Evolutionary conservation across 2,113 vertebrate species (phyloP).

Genomic region (Dasyornis broadbenti): DNA sequence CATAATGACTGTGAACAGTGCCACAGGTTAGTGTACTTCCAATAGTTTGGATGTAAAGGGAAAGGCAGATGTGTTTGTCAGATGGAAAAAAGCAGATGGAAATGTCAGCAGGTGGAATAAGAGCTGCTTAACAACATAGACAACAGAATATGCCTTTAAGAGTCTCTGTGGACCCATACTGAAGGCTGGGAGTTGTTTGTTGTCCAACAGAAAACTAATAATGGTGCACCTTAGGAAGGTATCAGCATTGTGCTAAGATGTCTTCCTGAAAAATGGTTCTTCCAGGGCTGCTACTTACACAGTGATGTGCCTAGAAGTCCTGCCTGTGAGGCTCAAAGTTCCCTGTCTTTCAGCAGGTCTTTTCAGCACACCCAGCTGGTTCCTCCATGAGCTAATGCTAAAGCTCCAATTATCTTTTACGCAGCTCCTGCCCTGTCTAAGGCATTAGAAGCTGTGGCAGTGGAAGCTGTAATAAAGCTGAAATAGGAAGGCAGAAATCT

Average conservation of each 20-base stretch:
- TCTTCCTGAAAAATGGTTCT: background rate
- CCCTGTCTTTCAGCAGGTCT: background rate
- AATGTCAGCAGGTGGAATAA: background rate
- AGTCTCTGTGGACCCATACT: background rate
- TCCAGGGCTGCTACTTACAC: background rate
- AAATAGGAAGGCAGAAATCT: background rate
- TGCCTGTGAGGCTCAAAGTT: background rate
- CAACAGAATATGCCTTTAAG: background rate
- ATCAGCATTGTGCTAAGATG: background rate
- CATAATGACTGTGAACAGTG: background rate
- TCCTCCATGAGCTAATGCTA: background rate
- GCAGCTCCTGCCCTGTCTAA: background rate
- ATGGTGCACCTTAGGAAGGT: background rate
- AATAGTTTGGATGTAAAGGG: background rate
- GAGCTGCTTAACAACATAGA: background rate
- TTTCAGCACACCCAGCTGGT: background rate
- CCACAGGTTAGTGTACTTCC: background rate
- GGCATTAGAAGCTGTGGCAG: background rate
- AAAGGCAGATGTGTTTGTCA: background rate
- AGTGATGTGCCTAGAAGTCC: background rate
- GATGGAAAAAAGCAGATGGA: too few relatives aligned
- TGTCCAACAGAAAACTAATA: background rate
- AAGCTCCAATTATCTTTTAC: background rate
- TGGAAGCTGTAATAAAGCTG: background rate
- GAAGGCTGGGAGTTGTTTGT: background rate